These are phyloP conservation scores for Microtus montanus DNA, from an alignment of 2,113 vertebrate genomes.

Conservation along the genomic window DNA sequence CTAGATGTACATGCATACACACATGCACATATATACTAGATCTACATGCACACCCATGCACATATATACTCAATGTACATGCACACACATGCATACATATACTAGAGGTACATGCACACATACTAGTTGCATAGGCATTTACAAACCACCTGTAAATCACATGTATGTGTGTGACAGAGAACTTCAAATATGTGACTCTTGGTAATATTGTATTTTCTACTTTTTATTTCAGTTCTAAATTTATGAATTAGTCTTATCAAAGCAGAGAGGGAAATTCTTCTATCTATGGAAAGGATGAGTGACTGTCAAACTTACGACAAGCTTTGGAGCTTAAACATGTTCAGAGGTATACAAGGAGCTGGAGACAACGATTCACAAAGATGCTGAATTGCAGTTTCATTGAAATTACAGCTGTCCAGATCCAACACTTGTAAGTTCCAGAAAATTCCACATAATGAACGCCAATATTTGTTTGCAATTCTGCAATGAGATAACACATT, in stretches of 20 bases:
- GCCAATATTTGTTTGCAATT: accelerated
- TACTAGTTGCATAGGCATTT: too few species aligned
- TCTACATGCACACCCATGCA: background rate
- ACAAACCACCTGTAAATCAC: background rate
- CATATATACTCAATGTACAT: too few species aligned
- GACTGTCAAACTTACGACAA: background rate
- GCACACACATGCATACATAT: too few species aligned
- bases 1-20: too few species aligned
- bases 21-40: too few species aligned
- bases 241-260: background rate
- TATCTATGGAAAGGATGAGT: background rate
- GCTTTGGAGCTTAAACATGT: background rate
- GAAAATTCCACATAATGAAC: background rate
- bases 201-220: background rate
- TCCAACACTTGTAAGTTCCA: background rate
- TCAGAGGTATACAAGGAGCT: background rate
- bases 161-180: background rate
- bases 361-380: background rate
- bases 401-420: background rate
- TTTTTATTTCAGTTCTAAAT: background rate
- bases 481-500: background rate
- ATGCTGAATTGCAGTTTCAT: background rate
- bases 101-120: background rate
- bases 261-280: background rate
- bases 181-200: background rate